Base-by-base conservation (phyloP, 2,888 invertebrate genomes). In the Fragum whitleyi region DNA sequence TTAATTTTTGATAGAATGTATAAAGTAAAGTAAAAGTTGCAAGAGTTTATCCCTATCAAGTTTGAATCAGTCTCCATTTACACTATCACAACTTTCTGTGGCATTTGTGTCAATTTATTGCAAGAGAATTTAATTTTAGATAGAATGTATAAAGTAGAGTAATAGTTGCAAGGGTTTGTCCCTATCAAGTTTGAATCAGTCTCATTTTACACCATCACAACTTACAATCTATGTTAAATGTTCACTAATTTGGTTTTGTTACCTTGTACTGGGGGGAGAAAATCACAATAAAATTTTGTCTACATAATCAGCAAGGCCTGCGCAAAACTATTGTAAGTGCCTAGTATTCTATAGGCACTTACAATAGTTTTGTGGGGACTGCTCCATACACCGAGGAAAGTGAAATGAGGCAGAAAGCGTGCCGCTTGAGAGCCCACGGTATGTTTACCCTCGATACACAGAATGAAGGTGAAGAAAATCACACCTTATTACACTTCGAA, bases 211-310 rank as follows among this genome's bases (percentile, higher is more conserved):
- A 42, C 42, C 42, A 65, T 42, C 65, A 21, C 9, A 21, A 65
- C 21, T 65, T 65, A 23, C 65, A 65, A 65, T 65, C 65, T 65
- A 65, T 42, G 65, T 42, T 65, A 65, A 61, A 61, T 61, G 32
- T 61, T 61, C 16, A 32, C 61, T 61, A 61, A 61, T 61, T 61
- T 61, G 61, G 61, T 61, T 32, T 61, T 61, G 29, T 61, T 32
- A 32, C 61, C 29, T 36, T 28, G 26, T 42, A 65, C 36, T 21
- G 21, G 42, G 65, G 65, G 61, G n/a, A 3, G 47, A 65, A 47
- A 65, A 65, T 65, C 42, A 65, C 65, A 65, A 65, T 65, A 65
- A 65, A 61, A 65, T 32, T 21, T 26, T 21, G 16, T 42, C 42
- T 21, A 65, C 42, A 62, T 62, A 28, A 55, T 23, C 21, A 2